Conservation (phyloP, 2,888 invertebrate species). For the Amphimallon solstitiale region DNA sequence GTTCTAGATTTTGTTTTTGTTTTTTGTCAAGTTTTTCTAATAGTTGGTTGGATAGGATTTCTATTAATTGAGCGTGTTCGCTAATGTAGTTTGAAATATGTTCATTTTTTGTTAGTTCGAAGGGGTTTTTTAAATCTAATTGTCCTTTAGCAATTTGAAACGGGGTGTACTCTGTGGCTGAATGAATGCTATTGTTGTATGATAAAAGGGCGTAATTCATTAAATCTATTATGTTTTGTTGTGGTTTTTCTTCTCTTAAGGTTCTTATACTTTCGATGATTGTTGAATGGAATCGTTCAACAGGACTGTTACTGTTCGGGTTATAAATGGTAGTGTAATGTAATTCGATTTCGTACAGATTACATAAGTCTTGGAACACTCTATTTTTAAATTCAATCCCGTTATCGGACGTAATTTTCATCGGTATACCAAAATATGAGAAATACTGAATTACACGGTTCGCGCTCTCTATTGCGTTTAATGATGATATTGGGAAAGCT, state of each 20-base stretch:
- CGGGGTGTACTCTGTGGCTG: slow-evolving; percentile 38
- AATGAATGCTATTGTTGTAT: slow-evolving; percentile 41
- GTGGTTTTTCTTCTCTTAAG: slow-evolving; percentile 26
- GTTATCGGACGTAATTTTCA: slow-evolving; percentile 44
- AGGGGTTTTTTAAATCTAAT: slow-evolving; percentile 32
- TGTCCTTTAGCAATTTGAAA: slow-evolving; percentile 41
- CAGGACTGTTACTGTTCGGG: slow-evolving; percentile 42
- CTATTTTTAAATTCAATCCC: slow-evolving; percentile 44
- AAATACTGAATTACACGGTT: slow-evolving; percentile 43
- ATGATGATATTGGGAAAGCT: slow-evolving; percentile 38
- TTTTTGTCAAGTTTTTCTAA: slow-evolving; percentile 7
- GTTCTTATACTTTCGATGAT: slow-evolving; percentile 41
- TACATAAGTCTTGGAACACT: slow-evolving; percentile 40
- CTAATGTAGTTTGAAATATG: slow-evolving; percentile 22
- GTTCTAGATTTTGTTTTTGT: slow-evolving; percentile 17
- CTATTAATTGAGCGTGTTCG: slow-evolving; percentile 21
- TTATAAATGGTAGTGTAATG: slow-evolving; percentile 45
- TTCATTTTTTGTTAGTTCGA: slow-evolving; percentile 28
- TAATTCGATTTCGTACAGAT: slow-evolving; percentile 42
- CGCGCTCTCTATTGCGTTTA: slow-evolving; percentile 38
- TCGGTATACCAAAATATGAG: slow-evolving; percentile 41
- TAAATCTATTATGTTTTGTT: slow-evolving; percentile 15
- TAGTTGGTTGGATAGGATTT: slow-evolving; percentile 8
- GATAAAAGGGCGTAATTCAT: slow-evolving; percentile 29
- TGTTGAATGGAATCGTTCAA: slow-evolving; percentile 45